Base-by-base conservation (phyloP, 2,888 invertebrate species). In the Hydrotaea cyrtoneurina region DNA sequence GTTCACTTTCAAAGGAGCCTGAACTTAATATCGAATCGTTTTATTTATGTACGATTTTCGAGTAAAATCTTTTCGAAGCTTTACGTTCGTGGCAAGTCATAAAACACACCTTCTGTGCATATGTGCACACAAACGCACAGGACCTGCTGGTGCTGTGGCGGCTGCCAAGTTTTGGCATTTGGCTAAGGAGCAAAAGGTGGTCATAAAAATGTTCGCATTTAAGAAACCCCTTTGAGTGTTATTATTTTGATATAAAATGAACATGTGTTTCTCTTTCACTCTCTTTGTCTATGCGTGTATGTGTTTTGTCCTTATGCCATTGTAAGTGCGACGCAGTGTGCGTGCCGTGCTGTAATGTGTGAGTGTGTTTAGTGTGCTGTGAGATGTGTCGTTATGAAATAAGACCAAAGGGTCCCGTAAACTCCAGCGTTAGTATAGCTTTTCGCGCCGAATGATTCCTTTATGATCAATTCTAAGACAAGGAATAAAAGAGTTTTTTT, bases 161-260 rank as follows among this genome's bases (percentile, higher is more conserved):
- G n/a, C 31, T 31, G 31, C 7, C 3, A 4, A 31, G 31, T 2
- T 31, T 31, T 31, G 31, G 31, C 31, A n/a, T 31, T 31, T 31
- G 31, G 31, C 31, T 31, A 2, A 31, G 10, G 69, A 46, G 66
- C 59, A 43, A 43, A 23, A 23, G 66, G 46, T 46, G 59, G 74
- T 59, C 74, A 62, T 74, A 74, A 74, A 74, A 62, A 13, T 23
- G 15, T 23, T 46, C 19, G 62, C 46, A 46, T 74, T 73, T 62
- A 74, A 74, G 74, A 26, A 74, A 74, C 74, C 74, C 74, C 74
- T 74, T 74, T 74, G 59, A 62, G 74, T 59, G 74, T 74, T 62
- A 74, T 74, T 59, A 74, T 74, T 74, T 59, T 59, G 36, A 57
- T 74, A 43, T 59, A 62, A 55, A 74, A 59, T n/a, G 57, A 74